Base-by-base conservation (phyloP, 1,140 invertebrate genomes). In the Apocrypta bakeri region DNA sequence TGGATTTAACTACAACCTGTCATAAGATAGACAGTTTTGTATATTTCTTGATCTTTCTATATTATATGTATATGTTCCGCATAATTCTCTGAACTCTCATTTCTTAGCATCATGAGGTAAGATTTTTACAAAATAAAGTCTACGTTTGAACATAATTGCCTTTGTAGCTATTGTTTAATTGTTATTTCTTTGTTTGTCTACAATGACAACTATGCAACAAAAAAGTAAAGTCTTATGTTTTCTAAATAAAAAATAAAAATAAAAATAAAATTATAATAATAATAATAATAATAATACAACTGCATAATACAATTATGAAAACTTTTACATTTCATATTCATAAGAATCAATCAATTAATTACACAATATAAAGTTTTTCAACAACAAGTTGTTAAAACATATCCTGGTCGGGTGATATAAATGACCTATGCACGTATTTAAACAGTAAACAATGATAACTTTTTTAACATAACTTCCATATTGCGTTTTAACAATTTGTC, bases 51-150 rank as follows among this genome's bases (percentile, higher is more conserved):
- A 7, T n/a, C 14, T 56, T 56, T 56, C 48, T 21, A n/a, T 56
- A 56, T 6, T n/a, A n/a, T 1, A 42, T 21, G 25, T 42, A 24
- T 72, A 29, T n/a, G 37, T 21, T 56, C 48, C 21, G 6, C 21
- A 56, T 56, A 56, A 33, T 72, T 72, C 71, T 72, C 42, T 72
- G 37, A 72, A 72, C 71, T 72, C 71, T 72, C 71, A 72, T 72
- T 72, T 72, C 37, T 63, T 21, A 61, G 3, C 17, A 61, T 31
- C 0, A 56, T 7, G 17, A 56, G 17, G 21, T n/a, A 56, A 56
- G n/a, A 56, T 21, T 56, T 56, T 56, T 56, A 56, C 48, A 56
- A 56, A 56, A 56, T 17, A 56, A 56, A 56, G 48, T 56, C n/a
- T n/a, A 14, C n/a, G 48, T n/a, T 56, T 56, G 17, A 21, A 2